phyloP scores from a whole-genome alignment of 2,113 vertebrate species.

The Dermatemys mawii region DNA sequence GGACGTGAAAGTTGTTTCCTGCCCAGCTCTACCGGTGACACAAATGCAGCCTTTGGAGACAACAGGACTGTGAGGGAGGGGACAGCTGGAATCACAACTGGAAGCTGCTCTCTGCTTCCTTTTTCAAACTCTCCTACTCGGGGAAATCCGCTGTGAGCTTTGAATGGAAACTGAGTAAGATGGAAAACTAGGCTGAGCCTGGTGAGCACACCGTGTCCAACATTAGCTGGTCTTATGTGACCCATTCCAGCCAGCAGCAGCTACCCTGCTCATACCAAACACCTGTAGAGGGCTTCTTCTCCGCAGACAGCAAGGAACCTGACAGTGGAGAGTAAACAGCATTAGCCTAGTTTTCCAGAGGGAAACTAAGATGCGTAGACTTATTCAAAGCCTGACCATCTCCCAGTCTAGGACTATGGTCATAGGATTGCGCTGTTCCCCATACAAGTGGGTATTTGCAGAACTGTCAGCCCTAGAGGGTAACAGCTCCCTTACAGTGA shows the following conservation, averaged over 20 bases:
- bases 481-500: not conserved
- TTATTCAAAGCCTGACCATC: not conserved
- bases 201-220: not conserved
- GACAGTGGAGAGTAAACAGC: not conserved
- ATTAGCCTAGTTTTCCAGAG: not conserved
- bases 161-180: not conserved
- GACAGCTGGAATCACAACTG: not conserved
- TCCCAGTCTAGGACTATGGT: not conserved
- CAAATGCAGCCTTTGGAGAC: not conserved
- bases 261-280: not conserved
- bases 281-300: not conserved
- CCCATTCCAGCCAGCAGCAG: not conserved
- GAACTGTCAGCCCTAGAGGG: not conserved
- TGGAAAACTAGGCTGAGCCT: not conserved
- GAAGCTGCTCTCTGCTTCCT: not conserved
- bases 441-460: not conserved
- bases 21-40: not conserved
- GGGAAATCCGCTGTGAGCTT: not conserved
- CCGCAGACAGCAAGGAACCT: not conserved
- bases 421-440: not conserved
- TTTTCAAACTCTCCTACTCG: not conserved
- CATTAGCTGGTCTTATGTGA: not conserved
- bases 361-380: not conserved
- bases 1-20: not conserved
- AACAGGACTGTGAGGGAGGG: not conserved